phyloP scores from a whole-genome alignment of 2,888 invertebrate species.

The Galerucella nymphaeae region DNA sequence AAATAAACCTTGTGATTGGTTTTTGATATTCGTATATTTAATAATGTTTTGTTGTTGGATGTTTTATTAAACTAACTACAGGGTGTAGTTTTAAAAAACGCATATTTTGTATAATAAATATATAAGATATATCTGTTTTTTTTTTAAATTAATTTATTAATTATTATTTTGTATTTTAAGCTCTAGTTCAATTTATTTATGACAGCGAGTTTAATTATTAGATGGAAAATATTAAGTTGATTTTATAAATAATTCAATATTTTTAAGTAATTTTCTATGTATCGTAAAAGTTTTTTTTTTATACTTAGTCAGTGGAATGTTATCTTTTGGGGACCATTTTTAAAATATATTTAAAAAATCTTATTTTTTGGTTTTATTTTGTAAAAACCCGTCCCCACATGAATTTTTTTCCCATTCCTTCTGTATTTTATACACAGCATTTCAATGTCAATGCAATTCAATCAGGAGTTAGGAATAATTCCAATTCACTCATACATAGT shows the following conservation, averaged over 20 bases:
- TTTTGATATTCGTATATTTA: slow-evolving; percentile 32
- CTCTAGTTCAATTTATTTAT: slow-evolving; percentile 26
- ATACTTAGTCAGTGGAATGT: slow-evolving; percentile 57
- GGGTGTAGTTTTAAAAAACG: slow-evolving; percentile 27
- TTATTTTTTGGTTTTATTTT: slow-evolving; percentile 6
- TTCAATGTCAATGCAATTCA: too few species aligned
- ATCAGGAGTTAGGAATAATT: too few species aligned
- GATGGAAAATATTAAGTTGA: slow-evolving; percentile 2
- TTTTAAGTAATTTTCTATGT: slow-evolving; percentile 37
- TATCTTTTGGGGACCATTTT: slow-evolving; percentile 60
- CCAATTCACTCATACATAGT: too few species aligned
- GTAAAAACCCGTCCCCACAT: neutral
- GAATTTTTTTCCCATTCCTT: too few species aligned
- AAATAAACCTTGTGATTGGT: slow-evolving; percentile 33
- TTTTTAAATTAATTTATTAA: slow-evolving; percentile 30
- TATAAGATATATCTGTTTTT: slow-evolving; percentile 32
- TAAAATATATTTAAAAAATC: slow-evolving; percentile 53
- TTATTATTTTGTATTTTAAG: slow-evolving; percentile 26
- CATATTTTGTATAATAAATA: slow-evolving; percentile 23
- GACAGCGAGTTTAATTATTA: slow-evolving; percentile 17
- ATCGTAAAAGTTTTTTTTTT: slow-evolving; percentile 51
- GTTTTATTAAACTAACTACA: slow-evolving; percentile 27
- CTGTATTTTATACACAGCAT: too few species aligned
- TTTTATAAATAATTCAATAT: slow-evolving; percentile 26
- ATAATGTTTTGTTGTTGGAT: slow-evolving; percentile 30